A percentile compares a stretch with the other conserved stretches of the same genome.
Conservation (phyloP, 2,888 invertebrate genomes). For the Drosophila yooni region DNA sequence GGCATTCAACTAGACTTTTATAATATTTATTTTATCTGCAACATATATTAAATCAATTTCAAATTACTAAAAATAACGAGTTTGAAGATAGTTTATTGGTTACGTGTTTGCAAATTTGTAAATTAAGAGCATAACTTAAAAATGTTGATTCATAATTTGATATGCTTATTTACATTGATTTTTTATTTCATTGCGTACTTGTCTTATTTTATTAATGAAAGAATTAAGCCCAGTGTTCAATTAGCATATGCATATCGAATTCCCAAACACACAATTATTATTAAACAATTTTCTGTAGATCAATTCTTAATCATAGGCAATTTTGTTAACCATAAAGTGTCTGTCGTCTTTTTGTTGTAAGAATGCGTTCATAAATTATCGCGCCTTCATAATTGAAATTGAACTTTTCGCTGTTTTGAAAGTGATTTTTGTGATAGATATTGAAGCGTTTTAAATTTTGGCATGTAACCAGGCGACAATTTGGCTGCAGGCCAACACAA, state of each 20-base stretch:
- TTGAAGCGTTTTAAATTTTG: conserved; percentile 61
- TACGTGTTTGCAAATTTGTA: no score
- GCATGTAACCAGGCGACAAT: conserved; percentile 65
- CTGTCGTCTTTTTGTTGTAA: conserved; percentile 2
- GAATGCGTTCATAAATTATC: conserved; percentile 61
- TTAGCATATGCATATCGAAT: background rate
- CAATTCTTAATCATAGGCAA: background rate
- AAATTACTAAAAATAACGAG: background rate
- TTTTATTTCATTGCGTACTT: background rate
- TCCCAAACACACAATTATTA: background rate
- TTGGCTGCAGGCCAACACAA: conserved; percentile 61
- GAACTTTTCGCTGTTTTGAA: conserved; percentile 55
- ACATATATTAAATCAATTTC: background rate
- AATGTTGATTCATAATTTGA: background rate
- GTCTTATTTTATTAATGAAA: background rate
- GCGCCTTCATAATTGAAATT: conserved; percentile 70
- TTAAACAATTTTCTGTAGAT: background rate
- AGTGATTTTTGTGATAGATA: conserved; percentile 60
- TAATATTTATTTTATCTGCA: background rate
- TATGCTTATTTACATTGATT: background rate
- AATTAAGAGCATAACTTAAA: no score
- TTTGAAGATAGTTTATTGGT: background rate
- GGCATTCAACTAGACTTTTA: background rate
- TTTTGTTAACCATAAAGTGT: conserved; percentile 9
- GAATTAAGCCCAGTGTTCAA: background rate